Evolutionary conservation across 2,797 vertebrate genomes (phyloP), one percentile per base, ranked within the genome.

Genomic region (Mallotus villosus): DNA sequence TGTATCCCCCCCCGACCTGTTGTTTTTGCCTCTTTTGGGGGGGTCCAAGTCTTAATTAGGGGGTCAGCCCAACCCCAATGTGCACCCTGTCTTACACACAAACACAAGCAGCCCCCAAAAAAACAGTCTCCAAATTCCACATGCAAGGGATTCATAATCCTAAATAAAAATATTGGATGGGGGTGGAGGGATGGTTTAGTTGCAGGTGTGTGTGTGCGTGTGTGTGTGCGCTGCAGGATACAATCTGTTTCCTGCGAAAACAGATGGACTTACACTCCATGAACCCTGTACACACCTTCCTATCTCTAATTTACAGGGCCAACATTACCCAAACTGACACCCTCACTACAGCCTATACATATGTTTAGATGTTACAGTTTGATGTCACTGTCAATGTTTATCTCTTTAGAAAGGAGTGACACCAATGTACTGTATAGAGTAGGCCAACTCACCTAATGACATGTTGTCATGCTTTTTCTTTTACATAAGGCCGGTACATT

Each of bases 191-290:
- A 34, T 6, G 32, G 32, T 46, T 61, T 29, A 22, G 74, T 77
- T 79, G 75, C 81, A 81, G 74, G 79, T 76, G 83, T 79, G 87
- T 85, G 61, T 82, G 66, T 89, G 85, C 17, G 49, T 51, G 49
- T 51, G 49, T 51, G 49, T 51, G 49, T 17, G 79, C 78, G 63
- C 85, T 90, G 87, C 90, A 93, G 91, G 90, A 93, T 92, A 87
- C 90, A 91, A 84, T 92, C 91, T 92, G 92, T 91, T 94, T 93
- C 93, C 92, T 93, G 91, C 83, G 86, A 80, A 85, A 90, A 87
- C 91, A 92, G 90, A 91, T 93, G 90, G 90, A 84, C 77, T 79
- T 82, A 27, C 2, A 74, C 84, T 74, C 70, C 75, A 77, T 85
- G 74, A 61, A 21, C 74, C 74, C 55, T 82, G 74, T 70, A 67